Conservation (phyloP, 2,113 vertebrate genomes). For the Burhinus bistriatus region DNA sequence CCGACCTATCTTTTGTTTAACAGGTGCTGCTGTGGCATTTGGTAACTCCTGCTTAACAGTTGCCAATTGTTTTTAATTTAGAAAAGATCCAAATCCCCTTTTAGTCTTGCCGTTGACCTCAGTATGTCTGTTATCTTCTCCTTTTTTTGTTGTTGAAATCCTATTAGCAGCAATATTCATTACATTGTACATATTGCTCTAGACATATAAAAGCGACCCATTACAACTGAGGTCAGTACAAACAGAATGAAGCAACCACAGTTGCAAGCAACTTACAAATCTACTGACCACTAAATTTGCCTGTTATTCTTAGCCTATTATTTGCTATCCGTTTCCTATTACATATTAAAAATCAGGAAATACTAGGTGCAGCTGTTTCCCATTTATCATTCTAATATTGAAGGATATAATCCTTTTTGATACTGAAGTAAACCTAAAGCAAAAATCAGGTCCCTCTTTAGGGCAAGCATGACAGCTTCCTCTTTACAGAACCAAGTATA, state of each 20-base stretch:
- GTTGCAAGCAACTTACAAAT: background rate
- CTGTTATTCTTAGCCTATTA: background rate
- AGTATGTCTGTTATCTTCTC: background rate
- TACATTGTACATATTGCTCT: background rate
- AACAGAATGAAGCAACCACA: background rate
- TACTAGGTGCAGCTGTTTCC: background rate
- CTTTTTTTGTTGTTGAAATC: background rate
- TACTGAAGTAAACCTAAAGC: background rate
- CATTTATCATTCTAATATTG: background rate
- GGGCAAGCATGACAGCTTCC: background rate
- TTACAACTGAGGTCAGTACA: background rate
- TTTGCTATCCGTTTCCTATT: background rate
- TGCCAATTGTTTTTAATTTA: background rate
- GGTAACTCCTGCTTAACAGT: background rate
- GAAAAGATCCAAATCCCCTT: background rate
- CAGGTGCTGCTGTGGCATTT: background rate
- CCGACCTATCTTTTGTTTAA: background rate
- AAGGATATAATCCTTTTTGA: background rate
- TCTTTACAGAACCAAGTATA: background rate
- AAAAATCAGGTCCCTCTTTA: background rate
- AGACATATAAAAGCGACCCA: background rate
- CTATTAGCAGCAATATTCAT: background rate
- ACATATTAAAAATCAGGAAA: background rate
- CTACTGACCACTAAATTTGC: background rate
- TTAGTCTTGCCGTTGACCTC: background rate